These are phyloP conservation scores for Belgica antarctica DNA, from an alignment of 2,888 invertebrate genomes.

Conservation along the genomic window DNA sequence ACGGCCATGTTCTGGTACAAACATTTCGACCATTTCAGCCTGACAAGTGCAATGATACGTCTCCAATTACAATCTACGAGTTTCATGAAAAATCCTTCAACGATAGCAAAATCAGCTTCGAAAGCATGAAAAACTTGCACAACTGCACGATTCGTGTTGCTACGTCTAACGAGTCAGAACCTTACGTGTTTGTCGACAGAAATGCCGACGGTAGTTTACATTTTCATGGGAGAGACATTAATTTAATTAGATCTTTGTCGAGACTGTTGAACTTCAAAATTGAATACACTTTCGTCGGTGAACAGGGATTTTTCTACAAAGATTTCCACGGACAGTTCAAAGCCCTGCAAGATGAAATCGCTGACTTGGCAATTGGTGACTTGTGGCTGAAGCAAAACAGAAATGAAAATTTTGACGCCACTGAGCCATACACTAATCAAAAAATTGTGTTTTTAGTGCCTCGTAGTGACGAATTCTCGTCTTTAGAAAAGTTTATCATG, in stretches of 20 bases:
- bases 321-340: not conserved
- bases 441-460: not conserved
- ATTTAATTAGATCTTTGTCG: not conserved
- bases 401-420: not conserved
- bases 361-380: slow-evolving; percentile 8
- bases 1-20: not conserved
- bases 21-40: slow-evolving; percentile 19
- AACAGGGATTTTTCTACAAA: not conserved
- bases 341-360: not conserved
- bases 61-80: slow-evolving; percentile 5
- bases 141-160: not conserved
- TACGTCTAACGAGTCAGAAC: not conserved
- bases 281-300: not conserved
- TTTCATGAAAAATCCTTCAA: not conserved
- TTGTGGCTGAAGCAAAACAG: slow-evolving; percentile 13
- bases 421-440: slow-evolving; percentile 1
- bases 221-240: not conserved
- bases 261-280: not conserved
- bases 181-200: not conserved
- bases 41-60: not conserved
- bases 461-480: not conserved
- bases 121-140: not conserved
- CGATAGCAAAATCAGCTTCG: too few species aligned
- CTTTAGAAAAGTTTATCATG: slow-evolving; percentile 2
- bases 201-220: not conserved